Evolutionary conservation across 2,797 vertebrate species (phyloP).

Genomic region (Monodelphis domestica): DNA sequence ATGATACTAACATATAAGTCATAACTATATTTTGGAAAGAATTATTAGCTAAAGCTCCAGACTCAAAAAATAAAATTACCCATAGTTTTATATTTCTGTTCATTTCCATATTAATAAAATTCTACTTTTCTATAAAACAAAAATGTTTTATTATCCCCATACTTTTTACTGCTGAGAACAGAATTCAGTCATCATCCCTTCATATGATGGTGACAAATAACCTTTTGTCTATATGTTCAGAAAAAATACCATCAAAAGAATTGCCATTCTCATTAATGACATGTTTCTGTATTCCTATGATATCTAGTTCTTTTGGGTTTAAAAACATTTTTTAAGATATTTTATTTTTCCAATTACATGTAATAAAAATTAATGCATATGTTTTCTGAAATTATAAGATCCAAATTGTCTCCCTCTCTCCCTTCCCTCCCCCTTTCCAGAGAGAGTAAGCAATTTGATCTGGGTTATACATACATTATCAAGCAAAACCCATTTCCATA

Average conservation of each 20-base stretch:
- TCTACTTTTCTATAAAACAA: background rate
- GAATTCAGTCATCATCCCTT: background rate
- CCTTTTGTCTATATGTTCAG: background rate
- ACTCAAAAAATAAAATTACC: background rate
- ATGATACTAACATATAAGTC: background rate
- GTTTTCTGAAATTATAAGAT: too few species aligned
- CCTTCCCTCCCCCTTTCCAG: too few species aligned
- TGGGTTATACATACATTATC: too few species aligned
- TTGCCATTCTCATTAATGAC: background rate
- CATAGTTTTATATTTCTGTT: background rate
- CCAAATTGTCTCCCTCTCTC: too few species aligned
- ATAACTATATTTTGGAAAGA: background rate
- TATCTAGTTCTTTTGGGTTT: too few species aligned
- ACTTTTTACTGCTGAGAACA: background rate
- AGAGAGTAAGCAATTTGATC: too few species aligned
- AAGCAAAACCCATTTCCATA: too few species aligned
- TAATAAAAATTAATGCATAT: too few species aligned
- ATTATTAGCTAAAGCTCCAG: background rate
- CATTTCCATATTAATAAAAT: background rate
- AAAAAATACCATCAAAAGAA: background rate
- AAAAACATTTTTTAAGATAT: too few species aligned
- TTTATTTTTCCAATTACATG: too few species aligned
- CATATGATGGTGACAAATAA: background rate
- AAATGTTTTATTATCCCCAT: background rate
- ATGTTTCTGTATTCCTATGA: background rate